Conservation (phyloP, 92 coral and sea anemone genomes). For the Porites cylindrica region DNA sequence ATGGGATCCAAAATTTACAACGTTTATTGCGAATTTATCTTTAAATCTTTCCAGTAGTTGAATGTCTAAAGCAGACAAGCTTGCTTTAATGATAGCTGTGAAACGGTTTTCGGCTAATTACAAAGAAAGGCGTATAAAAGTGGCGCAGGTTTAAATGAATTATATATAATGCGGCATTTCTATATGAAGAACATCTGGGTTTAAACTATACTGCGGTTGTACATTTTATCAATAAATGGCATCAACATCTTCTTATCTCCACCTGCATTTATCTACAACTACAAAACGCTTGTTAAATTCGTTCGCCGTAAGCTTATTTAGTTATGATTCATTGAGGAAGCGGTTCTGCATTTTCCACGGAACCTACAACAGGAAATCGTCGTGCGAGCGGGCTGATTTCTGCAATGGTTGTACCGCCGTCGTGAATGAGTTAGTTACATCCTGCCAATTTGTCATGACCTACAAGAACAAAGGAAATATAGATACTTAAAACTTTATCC, state of each 20-base stretch:
- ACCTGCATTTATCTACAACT: background rate
- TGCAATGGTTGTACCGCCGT: background rate
- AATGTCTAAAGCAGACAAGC: background rate
- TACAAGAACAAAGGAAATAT: background rate
- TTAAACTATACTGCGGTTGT: background rate
- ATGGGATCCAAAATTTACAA: background rate
- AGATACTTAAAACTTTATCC: background rate
- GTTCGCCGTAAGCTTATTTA: background rate
- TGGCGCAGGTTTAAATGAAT: constrained; percentile 21
- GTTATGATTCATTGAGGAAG: background rate
- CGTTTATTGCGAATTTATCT: constrained; percentile 5
- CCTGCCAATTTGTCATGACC: constrained; percentile 4
- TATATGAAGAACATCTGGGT: constrained; percentile 4
- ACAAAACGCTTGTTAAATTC: background rate
- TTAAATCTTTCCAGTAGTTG: constrained; percentile 18
- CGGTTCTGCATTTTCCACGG: background rate
- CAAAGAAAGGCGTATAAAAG: background rate
- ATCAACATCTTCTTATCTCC: constrained; percentile 1
- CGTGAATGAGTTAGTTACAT: background rate
- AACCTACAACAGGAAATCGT: background rate
- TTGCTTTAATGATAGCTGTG: background rate
- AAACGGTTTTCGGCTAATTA: constrained; percentile 20
- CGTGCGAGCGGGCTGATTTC: background rate
- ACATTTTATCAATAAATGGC: background rate
- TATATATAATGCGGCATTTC: background rate